A percentile compares a stretch with the other conserved stretches of the same genome.
Conservation (phyloP, 92 coral and sea anemone species). For the Zoanthus gigantus region DNA sequence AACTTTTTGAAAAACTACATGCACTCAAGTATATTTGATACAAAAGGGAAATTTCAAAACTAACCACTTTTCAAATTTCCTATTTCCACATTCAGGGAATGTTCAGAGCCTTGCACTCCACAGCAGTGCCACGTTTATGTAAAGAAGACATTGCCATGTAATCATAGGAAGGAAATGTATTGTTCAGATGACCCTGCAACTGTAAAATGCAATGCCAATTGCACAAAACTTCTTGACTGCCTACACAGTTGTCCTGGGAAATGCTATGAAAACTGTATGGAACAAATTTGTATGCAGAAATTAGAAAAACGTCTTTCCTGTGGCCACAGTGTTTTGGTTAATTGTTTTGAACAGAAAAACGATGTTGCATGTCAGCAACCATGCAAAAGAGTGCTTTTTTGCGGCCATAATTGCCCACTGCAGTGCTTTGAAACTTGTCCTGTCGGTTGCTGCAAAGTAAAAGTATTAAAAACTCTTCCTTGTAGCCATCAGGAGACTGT, state of each 20-base stretch:
- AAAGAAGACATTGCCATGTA: neutral
- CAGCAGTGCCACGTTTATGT: too few species aligned
- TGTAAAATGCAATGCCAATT: conserved; percentile 17
- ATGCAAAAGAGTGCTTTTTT: conserved; percentile 32
- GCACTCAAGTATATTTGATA: too few species aligned
- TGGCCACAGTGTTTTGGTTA: conserved; percentile 62
- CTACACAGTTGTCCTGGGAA: conserved; percentile 57
- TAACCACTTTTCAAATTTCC: too few species aligned
- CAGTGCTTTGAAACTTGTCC: conserved; percentile 51
- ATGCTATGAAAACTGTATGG: conserved; percentile 49
- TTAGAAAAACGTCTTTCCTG: conserved; percentile 50
- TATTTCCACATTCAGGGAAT: neutral
- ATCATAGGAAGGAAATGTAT: neutral
- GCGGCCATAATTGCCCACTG: conserved; percentile 68
- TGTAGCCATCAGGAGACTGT: conserved; percentile 70
- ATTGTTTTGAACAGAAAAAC: conserved; percentile 45
- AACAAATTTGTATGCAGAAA: conserved; percentile 43
- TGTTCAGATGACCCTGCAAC: conserved; percentile 40
- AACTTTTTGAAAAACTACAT: too few species aligned
- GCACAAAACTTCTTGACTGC: conserved; percentile 60
- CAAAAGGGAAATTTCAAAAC: too few species aligned
- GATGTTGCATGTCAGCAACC: conserved; percentile 28
- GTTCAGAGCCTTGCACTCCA: conserved; percentile 28
- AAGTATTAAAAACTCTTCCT: conserved; percentile 56
- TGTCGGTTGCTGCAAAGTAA: neutral